Percentiles rank a stretch among this genome's conserved stretches.
phyloP scores from a whole-genome alignment of 37 sponge, comb jelly and placozoan genomes.

The Axinella damicornis region DNA sequence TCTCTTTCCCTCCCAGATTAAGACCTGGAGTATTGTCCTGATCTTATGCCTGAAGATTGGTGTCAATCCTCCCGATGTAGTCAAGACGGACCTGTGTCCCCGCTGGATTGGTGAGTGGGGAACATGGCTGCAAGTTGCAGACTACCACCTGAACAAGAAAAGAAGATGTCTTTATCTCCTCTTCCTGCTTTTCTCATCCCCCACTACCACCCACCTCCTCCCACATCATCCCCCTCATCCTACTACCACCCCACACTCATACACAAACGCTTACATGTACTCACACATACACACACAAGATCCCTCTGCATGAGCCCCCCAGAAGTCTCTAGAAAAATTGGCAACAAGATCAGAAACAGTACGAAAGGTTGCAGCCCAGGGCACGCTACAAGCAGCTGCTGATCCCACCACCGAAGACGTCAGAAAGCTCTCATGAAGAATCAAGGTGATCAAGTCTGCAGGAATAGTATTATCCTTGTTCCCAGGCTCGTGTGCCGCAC shows the following conservation, averaged over 20 bases:
- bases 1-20: slow-evolving; percentile 65
- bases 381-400: slow-evolving; percentile 93
- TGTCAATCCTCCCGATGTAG: slow-evolving; percentile 95
- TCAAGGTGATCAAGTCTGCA: slow-evolving; percentile 78
- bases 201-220: neutral
- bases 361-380: slow-evolving; percentile 94
- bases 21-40: slow-evolving; percentile 88
- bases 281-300: no score
- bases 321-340: slow-evolving; percentile 83
- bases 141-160: no score
- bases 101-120: slow-evolving; percentile 89
- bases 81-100: slow-evolving; percentile 92
- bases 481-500: no score
- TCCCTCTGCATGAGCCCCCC: slow-evolving; percentile 79
- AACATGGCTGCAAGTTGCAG: no score
- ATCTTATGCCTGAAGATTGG: slow-evolving; percentile 91
- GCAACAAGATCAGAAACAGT: slow-evolving; percentile 87
- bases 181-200: no score
- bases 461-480: no score
- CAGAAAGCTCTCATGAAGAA: slow-evolving; percentile 88
- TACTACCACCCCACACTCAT: slow-evolving; percentile 8
- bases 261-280: no score
- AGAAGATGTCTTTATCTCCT: no score
- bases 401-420: slow-evolving; percentile 94
- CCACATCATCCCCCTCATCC: no score